Conservation (phyloP, 2,113 vertebrate species). For the Lethenteron reissneri region DNA sequence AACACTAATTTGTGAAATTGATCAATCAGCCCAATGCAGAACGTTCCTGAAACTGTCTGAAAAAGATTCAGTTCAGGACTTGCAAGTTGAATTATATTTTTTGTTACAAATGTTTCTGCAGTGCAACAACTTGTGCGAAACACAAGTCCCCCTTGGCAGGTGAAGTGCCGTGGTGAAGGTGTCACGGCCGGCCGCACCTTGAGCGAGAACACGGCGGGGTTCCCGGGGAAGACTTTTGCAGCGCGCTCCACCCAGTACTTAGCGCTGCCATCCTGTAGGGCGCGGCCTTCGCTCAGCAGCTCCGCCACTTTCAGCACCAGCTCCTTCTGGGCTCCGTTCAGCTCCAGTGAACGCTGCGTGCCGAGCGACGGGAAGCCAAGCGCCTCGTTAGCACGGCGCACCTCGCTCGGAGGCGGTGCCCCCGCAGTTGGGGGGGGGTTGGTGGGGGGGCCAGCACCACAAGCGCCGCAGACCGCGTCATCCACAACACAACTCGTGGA, state of each 20-base stretch:
- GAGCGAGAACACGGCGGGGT: constrained; percentile 47
- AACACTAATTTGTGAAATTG: no score
- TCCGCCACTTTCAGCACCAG: constrained; percentile 85
- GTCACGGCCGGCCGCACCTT: constrained; percentile 31
- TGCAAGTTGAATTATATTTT: no score
- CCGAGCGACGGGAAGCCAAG: no score
- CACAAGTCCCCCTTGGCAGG: no score
- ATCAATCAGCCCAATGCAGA: no score
- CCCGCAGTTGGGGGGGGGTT: neutral
- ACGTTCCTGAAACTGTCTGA: no score
- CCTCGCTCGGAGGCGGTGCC: neutral
- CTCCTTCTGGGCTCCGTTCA: constrained; percentile 75
- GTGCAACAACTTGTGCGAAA: neutral
- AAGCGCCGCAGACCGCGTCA: no score
- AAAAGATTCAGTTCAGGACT: no score
- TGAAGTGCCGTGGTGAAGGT: no score
- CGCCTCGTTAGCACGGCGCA: neutral
- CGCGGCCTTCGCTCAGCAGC: constrained; percentile 41
- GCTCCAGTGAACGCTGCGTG: constrained; percentile 61
- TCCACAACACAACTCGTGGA: no score
- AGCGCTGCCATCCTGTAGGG: constrained; percentile 48
- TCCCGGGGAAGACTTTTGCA: constrained; percentile 57
- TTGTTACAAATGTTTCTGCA: no score
- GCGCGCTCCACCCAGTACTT: constrained; percentile 91
- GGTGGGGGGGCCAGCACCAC: neutral